Evolutionary conservation across 2,888 invertebrate species (phyloP).

Genomic region (Thyatira batis): DNA sequence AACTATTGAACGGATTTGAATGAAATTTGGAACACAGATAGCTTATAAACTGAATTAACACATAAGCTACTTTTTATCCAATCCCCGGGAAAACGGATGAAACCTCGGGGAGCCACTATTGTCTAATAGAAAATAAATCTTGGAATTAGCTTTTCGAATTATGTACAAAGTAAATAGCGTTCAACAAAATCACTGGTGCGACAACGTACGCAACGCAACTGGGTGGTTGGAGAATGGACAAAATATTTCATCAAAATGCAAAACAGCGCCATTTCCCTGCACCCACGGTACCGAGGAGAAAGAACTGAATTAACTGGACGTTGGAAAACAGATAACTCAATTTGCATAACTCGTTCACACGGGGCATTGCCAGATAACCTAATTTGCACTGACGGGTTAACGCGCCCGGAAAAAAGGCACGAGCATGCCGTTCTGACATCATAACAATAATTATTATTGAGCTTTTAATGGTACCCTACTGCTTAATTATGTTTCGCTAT

Average conservation of each 20-base stretch:
- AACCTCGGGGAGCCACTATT: too few species aligned
- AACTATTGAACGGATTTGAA: too few species aligned
- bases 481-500: too few species aligned
- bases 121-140: too few species aligned
- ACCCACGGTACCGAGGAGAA: slow-evolving; percentile 50
- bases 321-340: slow-evolving; percentile 74
- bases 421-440: slow-evolving; percentile 31
- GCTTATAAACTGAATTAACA: too few species aligned
- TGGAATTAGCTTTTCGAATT: background rate
- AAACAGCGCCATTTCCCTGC: slow-evolving; percentile 67
- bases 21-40: too few species aligned
- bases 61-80: too few species aligned
- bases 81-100: too few species aligned
- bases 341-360: slow-evolving; percentile 77
- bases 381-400: slow-evolving; percentile 66
- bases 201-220: background rate
- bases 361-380: slow-evolving; percentile 63
- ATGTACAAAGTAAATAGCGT: slow-evolving; percentile 9
- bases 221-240: slow-evolving; percentile 30
- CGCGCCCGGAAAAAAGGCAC: slow-evolving; percentile 41
- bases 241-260: slow-evolving; percentile 78
- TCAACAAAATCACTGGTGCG: background rate
- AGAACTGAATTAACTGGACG: slow-evolving; percentile 77
- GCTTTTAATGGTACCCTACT: background rate
- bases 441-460: background rate